Base-by-base conservation (phyloP, 2,113 vertebrate species). In the Gorsachius goisagi region DNA sequence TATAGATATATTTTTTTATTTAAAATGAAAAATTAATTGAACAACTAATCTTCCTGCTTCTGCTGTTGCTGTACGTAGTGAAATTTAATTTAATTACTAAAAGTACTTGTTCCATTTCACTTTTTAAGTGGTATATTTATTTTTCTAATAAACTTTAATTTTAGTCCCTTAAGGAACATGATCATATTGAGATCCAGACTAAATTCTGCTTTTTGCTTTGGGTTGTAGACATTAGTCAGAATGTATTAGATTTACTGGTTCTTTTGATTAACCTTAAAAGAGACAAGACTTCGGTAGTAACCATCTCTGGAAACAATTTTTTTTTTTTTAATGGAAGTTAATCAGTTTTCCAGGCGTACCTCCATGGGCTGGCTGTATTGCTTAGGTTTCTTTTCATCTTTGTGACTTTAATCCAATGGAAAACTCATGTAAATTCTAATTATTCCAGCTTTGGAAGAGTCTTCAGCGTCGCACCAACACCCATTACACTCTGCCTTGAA, bases 1-100 rank as follows among this genome's bases (percentile, higher is more conserved):
- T 39, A 88, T 24, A 49, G 39, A 67, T n/a, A 1, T 2, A 44
- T 72, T 71, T 53, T 77, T 73, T 85, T 16, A 88, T 73, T 90
- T 85, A 85, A 78, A 60, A 69, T 74, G 93, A 90, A 93, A 94
- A 90, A 91, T 93, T 93, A 94, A 85, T 85, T 94, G 69, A 90
- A 85, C 79, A 85, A 72, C 74, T 39, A 73, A 85, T 88, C 84
- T 74, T 64, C 60, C 77, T 20, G 21, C 60, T 92, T 59, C 50
- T 50, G 32, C 69, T 64, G 30, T 53, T 77, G 44, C 90, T 77
- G 26, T 53, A 59, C 30, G 49, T 24, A 33, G 37, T 77, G 84
- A 72, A 78, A 88, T 77, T 69, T 74, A 80, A 93, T 88, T 94
- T 73, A 75, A 60, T 93, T 96, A 59, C 87, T 68, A 45, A 45